phyloP scores from a whole-genome alignment of 2,888 invertebrate species.

The Allacma fusca region DNA sequence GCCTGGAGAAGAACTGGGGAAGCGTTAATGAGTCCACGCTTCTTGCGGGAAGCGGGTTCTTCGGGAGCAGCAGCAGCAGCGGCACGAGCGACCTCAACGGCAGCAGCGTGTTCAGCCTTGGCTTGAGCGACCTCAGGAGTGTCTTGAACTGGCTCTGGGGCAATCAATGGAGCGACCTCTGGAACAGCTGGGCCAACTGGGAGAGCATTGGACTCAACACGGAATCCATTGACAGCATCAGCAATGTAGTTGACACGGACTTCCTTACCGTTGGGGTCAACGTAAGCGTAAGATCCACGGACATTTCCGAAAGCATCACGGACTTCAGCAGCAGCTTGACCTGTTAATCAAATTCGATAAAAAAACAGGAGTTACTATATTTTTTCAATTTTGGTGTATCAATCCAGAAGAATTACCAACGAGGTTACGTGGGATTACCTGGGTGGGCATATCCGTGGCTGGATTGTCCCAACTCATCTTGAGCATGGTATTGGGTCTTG shows the following conservation, averaged over 20 bases:
- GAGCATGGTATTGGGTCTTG: conserved; percentile 67
- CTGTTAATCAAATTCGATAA: conserved; percentile 44
- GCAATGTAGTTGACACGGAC: conserved; percentile 66
- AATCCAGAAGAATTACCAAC: too few species aligned
- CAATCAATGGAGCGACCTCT: conserved; percentile 54
- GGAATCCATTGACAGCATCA: conserved; percentile 65
- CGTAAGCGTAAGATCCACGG: conserved; percentile 63
- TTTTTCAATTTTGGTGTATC: too few species aligned
- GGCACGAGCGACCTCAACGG: conserved; percentile 55
- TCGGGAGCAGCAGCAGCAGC: conserved; percentile 63
- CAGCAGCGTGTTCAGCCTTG: background rate
- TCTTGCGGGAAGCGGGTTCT: conserved; percentile 44
- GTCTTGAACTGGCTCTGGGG: conserved; percentile 63
- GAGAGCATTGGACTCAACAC: conserved; percentile 66
- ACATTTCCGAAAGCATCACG: conserved; percentile 61
- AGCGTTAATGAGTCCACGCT: conserved; percentile 52
- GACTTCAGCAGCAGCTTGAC: conserved; percentile 55
- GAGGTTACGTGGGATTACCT: background rate
- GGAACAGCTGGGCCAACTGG: conserved; percentile 62
- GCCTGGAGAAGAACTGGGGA: too few species aligned
- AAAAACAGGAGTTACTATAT: too few species aligned
- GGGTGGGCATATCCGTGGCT: conserved; percentile 44
- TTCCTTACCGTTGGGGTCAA: conserved; percentile 66
- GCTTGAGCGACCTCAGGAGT: conserved; percentile 66
- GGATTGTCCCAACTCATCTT: conserved; percentile 70